phyloP scores from a whole-genome alignment of 2,888 invertebrate genomes.

The Anodontia alba region DNA sequence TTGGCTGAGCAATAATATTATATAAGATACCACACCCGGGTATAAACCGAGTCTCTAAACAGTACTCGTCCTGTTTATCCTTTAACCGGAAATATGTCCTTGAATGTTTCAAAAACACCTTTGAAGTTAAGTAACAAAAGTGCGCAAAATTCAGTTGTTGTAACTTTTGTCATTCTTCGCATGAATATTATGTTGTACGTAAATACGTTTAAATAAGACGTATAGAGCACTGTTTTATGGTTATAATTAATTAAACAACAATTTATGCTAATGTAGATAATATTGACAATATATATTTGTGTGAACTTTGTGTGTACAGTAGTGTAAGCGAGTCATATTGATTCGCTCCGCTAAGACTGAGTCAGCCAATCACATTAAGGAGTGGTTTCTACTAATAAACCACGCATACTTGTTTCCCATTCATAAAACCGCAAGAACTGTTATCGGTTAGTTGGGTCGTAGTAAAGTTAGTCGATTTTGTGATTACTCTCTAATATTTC shows the following conservation, averaged over 20 bases:
- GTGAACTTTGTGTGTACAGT: not conserved
- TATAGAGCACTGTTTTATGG: no score
- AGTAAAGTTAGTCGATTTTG: slow-evolving; percentile 22
- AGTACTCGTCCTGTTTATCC: slow-evolving; percentile 4
- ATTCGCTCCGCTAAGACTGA: slow-evolving; percentile 47
- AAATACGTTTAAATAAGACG: no score
- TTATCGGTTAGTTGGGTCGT: slow-evolving; percentile 38
- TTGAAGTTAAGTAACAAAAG: not conserved
- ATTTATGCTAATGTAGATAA: no score
- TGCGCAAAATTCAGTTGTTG: no score
- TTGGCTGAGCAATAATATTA: not conserved
- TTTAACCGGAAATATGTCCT: slow-evolving; percentile 6
- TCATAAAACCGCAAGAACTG: slow-evolving; percentile 77
- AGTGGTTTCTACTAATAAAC: slow-evolving; percentile 65
- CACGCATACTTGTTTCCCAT: slow-evolving; percentile 70
- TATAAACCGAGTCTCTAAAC: not conserved
- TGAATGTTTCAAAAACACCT: not conserved
- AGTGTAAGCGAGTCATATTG: slow-evolving; percentile 44
- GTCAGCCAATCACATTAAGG: slow-evolving; percentile 70
- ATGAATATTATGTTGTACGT: no score
- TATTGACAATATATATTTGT: not conserved
- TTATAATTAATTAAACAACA: no score
- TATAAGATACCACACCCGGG: slow-evolving; percentile 5
- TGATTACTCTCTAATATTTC: slow-evolving; percentile 40
- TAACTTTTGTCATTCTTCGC: no score